phyloP scores from a whole-genome alignment of 2,888 invertebrate species.

The Ferrisia virgata region DNA sequence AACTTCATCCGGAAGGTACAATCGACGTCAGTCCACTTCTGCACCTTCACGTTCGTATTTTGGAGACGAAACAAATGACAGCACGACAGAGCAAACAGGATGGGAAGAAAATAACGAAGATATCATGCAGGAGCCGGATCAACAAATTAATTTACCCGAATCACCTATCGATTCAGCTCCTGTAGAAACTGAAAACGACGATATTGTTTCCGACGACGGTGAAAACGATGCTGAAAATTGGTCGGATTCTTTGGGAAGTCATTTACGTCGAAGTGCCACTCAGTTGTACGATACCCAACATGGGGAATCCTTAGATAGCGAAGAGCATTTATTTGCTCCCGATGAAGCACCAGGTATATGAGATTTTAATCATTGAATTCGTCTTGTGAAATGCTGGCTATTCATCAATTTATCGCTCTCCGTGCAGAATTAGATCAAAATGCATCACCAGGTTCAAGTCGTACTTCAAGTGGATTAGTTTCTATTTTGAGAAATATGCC shows the following conservation, averaged over 20 bases:
- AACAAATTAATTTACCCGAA: background rate
- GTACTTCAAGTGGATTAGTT: background rate
- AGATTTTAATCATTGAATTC: background rate
- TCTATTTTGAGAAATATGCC: background rate
- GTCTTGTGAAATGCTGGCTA: background rate
- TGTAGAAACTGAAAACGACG: background rate
- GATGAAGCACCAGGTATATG: conserved; percentile 7
- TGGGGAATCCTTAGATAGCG: conserved; percentile 11
- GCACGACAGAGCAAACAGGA: background rate
- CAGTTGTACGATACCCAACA: conserved; percentile 4
- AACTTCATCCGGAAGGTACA: background rate
- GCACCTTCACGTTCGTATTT: background rate
- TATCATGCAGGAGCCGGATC: background rate
- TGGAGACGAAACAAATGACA: background rate
- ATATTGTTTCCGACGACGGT: background rate
- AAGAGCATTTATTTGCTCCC: conserved; percentile 29
- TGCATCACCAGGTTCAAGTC: background rate
- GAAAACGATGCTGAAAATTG: background rate
- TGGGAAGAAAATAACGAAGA: conserved; percentile 8
- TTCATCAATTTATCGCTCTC: background rate
- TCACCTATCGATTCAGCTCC: background rate
- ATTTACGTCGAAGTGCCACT: background rate
- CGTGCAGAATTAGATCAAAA: background rate
- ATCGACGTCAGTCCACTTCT: background rate
- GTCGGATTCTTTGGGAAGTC: background rate